A percentile compares a stretch with the other conserved stretches of the same genome.
phyloP scores from a whole-genome alignment of 2,113 vertebrate genomes.

The Thermophis baileyi region DNA sequence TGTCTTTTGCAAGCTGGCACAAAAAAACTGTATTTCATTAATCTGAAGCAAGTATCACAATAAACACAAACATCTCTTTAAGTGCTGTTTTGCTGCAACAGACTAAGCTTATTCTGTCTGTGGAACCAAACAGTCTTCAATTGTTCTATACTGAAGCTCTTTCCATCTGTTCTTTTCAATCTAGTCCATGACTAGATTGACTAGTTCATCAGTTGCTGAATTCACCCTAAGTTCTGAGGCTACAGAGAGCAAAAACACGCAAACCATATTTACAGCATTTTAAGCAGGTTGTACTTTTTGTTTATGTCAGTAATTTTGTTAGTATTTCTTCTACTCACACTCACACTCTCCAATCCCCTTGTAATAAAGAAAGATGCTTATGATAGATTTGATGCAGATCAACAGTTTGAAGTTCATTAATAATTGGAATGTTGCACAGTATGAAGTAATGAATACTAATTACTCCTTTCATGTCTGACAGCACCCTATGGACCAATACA shows the following conservation, averaged over 20 bases:
- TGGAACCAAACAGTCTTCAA: not conserved
- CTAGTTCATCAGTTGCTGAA: not conserved
- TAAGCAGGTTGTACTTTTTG: constrained; percentile 33
- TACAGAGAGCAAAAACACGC: not conserved
- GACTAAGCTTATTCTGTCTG: not conserved
- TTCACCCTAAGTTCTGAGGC: not conserved
- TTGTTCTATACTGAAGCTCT: not conserved
- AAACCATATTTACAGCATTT: constrained; percentile 15
- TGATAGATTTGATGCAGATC: constrained; percentile 91
- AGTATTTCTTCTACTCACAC: constrained; percentile 46
- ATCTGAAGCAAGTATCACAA: not conserved
- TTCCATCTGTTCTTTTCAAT: not conserved
- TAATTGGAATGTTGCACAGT: constrained; percentile 99
- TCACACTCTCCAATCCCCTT: constrained; percentile 68
- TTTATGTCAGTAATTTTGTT: constrained; percentile 42
- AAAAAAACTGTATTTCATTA: not conserved
- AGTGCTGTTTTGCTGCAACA: not conserved
- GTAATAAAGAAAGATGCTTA: constrained; percentile 82
- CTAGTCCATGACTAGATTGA: not conserved
- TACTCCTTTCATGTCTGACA: constrained; percentile 98
- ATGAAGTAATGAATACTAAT: constrained; percentile 99
- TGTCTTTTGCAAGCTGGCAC: not conserved
- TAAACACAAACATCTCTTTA: not conserved
- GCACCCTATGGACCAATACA: constrained; percentile 93
- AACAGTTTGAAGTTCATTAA: constrained; percentile 98